phyloP scores from a whole-genome alignment of 2,888 invertebrate genomes.

The Trichopoda pennipes region DNA sequence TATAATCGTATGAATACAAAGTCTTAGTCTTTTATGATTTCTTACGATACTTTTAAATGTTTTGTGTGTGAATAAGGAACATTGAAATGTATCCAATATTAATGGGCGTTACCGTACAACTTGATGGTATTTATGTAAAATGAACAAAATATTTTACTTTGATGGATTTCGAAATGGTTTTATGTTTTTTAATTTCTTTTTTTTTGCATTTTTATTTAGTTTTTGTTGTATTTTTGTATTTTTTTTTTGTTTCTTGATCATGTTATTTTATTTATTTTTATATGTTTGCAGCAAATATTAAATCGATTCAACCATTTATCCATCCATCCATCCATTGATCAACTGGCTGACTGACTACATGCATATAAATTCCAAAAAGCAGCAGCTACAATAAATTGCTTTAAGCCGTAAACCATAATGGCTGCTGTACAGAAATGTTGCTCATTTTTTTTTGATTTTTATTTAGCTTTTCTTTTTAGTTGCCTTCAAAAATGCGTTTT shows the following conservation, averaged over 20 bases:
- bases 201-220: conserved; percentile 8
- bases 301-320: conserved; percentile 28
- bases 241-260: conserved; percentile 62
- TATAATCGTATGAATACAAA: conserved; percentile 31
- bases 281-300: conserved; percentile 35
- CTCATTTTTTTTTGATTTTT: not conserved
- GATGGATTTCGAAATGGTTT: conserved; percentile 65
- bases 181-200: conserved; percentile 27
- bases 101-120: conserved; percentile 65
- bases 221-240: too few species aligned
- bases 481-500: conserved; percentile 60
- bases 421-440: conserved; percentile 61
- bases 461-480: conserved; percentile 49
- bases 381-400: conserved; percentile 66
- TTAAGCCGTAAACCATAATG: conserved; percentile 64
- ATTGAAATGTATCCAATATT: conserved; percentile 48
- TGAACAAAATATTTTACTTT: conserved; percentile 59
- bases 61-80: conserved; percentile 1
- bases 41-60: conserved; percentile 3
- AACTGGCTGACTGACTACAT: conserved; percentile 9
- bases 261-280: conserved; percentile 50
- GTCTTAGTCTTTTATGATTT: conserved; percentile 29
- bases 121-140: conserved; percentile 64
- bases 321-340: conserved; percentile 29
- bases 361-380: conserved; percentile 64